These are phyloP conservation scores for Acromyrmex charruanus DNA, from an alignment of 1,140 invertebrate genomes.

Conservation along the genomic window DNA sequence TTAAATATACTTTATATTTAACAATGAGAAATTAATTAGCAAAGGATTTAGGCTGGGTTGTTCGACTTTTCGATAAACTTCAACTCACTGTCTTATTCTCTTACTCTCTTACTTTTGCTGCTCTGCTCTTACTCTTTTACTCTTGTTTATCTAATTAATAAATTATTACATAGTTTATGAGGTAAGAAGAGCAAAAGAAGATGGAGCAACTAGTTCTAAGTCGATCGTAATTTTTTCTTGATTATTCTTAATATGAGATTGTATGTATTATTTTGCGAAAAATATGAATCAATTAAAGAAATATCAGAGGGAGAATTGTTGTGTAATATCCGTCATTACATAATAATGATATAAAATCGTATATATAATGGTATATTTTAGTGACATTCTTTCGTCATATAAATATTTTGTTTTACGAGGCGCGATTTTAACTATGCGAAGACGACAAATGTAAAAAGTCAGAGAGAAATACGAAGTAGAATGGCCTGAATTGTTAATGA, in stretches of 20 bases:
- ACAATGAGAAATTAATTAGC: neutral
- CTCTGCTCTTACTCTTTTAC: too few relatives aligned
- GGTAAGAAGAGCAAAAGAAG: too few relatives aligned
- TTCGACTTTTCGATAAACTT: too few relatives aligned
- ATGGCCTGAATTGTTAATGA: neutral
- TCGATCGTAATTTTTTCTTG: neutral
- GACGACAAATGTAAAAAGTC: neutral
- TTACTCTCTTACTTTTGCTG: too few relatives aligned
- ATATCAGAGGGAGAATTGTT: neutral
- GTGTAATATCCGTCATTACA: neutral
- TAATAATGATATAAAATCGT: constrained; percentile 1
- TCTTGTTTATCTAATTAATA: too few relatives aligned
- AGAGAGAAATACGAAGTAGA: constrained; percentile 5
- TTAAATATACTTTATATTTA: constrained; percentile 1
- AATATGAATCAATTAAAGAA: neutral
- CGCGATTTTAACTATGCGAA: neutral
- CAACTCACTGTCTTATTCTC: too few relatives aligned
- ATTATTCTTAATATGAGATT: neutral
- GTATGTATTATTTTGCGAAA: neutral
- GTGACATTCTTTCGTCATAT: neutral
- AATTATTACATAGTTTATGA: too few relatives aligned
- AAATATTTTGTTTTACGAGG: constrained; percentile 6
- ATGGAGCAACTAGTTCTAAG: neutral
- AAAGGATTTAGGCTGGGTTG: neutral
- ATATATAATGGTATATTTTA: neutral